Percentiles rank a stretch among this genome's conserved stretches.
phyloP scores from a whole-genome alignment of 2,888 invertebrate species.

The Pachymerium ferrugineum region DNA sequence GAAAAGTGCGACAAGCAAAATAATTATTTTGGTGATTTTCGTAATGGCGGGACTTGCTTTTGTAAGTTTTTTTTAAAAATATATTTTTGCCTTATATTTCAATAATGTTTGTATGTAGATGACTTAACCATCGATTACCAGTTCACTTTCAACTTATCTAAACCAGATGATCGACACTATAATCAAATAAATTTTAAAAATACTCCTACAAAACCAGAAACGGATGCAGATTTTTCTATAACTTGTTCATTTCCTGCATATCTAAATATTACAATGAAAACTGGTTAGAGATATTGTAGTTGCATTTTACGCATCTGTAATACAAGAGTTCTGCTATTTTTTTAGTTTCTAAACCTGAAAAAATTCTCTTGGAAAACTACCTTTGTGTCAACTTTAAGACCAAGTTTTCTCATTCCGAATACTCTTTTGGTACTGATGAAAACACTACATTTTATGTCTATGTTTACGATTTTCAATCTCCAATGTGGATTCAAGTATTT shows the following conservation, averaged over 20 bases:
- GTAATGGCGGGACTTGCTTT: slow-evolving; percentile 87
- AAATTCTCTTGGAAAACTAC: slow-evolving; percentile 65
- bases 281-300: slow-evolving; percentile 27
- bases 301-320: no score
- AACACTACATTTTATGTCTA: slow-evolving; percentile 94
- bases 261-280: slow-evolving; percentile 36
- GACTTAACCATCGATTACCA: slow-evolving; percentile 96
- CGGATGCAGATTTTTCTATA: slow-evolving; percentile 85
- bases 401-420: slow-evolving; percentile 85
- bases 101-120: slow-evolving; percentile 59
- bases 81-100: no score
- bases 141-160: slow-evolving; percentile 97
- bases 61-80: slow-evolving; percentile 61
- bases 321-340: no score
- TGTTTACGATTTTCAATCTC: slow-evolving; percentile 94
- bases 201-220: slow-evolving; percentile 82
- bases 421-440: slow-evolving; percentile 86
- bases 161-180: slow-evolving; percentile 89
- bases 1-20: slow-evolving; percentile 85
- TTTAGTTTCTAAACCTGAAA: slow-evolving; percentile 52
- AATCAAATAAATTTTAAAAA: slow-evolving; percentile 96
- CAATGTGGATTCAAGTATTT: slow-evolving; percentile 70
- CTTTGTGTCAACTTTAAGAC: slow-evolving; percentile 76
- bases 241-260: slow-evolving; percentile 54
- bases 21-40: slow-evolving; percentile 89